Evolutionary conservation across 1,140 invertebrate genomes (phyloP).

Genomic region (Bilobella aurantiaca): DNA sequence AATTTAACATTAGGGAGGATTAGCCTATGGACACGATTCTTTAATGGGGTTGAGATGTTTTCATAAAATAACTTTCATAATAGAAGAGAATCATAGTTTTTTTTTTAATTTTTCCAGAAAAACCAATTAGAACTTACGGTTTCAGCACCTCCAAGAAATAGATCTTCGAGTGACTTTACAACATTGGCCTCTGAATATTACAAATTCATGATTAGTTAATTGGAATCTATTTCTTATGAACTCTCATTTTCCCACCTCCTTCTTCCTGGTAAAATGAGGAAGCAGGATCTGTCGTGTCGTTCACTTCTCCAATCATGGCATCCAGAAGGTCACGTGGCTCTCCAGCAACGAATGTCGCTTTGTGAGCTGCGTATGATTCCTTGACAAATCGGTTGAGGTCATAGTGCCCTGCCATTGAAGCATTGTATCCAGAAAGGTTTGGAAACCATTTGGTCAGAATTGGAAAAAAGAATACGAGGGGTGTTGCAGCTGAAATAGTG

Average conservation of each 20-base stretch:
- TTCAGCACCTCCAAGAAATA: background rate
- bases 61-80: too few relatives aligned
- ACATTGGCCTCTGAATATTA: background rate
- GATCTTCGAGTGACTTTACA: background rate
- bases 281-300: slow-evolving; percentile 2
- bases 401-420: background rate
- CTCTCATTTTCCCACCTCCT: background rate
- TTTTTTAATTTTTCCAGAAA: too few relatives aligned
- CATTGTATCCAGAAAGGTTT: background rate
- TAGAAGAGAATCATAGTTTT: too few relatives aligned
- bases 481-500: background rate
- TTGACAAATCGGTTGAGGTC: background rate
- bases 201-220: background rate
- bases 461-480: slow-evolving; percentile 2
- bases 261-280: slow-evolving; percentile 15
- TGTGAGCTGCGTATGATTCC: background rate
- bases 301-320: background rate
- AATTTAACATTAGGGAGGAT: too few relatives aligned
- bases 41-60: too few relatives aligned
- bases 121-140: background rate
- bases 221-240: background rate
- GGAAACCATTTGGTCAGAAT: background rate
- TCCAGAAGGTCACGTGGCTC: slow-evolving; percentile 3
- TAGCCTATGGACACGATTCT: too few relatives aligned
- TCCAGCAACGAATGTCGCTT: background rate